These are phyloP conservation scores for Ceyx margarethae DNA, from an alignment of 2,113 vertebrate genomes.

Conservation along the genomic window DNA sequence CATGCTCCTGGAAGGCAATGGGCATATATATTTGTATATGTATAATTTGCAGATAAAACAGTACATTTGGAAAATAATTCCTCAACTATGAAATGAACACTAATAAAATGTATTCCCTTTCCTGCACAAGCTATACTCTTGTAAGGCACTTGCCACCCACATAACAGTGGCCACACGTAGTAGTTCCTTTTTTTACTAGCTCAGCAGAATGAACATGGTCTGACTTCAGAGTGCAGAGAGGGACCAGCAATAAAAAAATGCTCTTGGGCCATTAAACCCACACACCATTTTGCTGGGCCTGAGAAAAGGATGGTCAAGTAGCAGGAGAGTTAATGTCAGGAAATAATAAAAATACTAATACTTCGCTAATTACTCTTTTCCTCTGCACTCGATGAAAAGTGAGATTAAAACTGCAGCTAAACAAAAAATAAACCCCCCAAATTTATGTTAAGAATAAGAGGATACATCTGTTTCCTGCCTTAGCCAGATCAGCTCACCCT, in stretches of 20 bases:
- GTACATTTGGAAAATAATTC: neutral
- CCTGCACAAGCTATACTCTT: neutral
- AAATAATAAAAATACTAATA: conserved; percentile 82
- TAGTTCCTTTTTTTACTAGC: neutral
- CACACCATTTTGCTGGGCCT: conserved; percentile 5
- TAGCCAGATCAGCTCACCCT: conserved; percentile 65
- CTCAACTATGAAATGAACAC: neutral
- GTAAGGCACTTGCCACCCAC: neutral
- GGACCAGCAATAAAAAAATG: neutral
- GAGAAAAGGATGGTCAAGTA: conserved; percentile 60
- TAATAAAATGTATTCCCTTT: neutral
- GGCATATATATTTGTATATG: neutral
- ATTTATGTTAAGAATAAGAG: conserved; percentile 73
- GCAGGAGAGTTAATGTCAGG: conserved; percentile 74
- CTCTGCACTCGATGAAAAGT: conserved; percentile 69
- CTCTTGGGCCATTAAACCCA: neutral
- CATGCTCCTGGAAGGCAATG: neutral
- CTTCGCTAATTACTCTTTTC: conserved; percentile 80
- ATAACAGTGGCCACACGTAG: neutral
- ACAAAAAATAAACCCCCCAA: conserved; percentile 50
- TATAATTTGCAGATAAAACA: neutral
- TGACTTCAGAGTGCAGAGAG: neutral
- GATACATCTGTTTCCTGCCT: conserved; percentile 82
- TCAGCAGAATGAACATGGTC: neutral
- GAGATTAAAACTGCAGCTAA: conserved; percentile 68